phyloP scores from a whole-genome alignment of 2,797 vertebrate species.

The Chrosomus eos region DNA sequence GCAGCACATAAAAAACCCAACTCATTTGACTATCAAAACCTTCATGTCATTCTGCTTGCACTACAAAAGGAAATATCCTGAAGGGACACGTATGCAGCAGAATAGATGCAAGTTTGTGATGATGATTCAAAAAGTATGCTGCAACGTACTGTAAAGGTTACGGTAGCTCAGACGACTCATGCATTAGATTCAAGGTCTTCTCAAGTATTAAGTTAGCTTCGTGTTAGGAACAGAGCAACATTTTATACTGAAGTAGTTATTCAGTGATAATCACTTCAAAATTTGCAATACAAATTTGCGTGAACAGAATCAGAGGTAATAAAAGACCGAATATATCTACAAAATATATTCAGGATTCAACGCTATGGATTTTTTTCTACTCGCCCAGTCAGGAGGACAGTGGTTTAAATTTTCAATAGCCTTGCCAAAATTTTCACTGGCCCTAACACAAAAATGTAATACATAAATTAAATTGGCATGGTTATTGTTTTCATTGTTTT shows the following conservation, averaged over 20 bases:
- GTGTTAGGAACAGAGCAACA: not conserved
- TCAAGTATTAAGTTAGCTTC: not conserved
- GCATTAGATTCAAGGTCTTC: not conserved
- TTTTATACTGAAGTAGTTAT: not conserved
- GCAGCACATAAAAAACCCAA: conserved; percentile 14
- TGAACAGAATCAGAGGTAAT: not conserved
- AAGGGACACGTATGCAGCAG: conserved; percentile 24
- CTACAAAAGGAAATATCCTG: not conserved
- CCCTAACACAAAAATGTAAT: no score
- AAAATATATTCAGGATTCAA: not conserved
- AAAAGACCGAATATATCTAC: no score
- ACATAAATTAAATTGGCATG: no score
- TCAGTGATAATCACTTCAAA: not conserved
- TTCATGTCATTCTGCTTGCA: not conserved
- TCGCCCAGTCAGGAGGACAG: not conserved
- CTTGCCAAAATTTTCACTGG: no score
- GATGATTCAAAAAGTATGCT: not conserved
- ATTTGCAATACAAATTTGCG: not conserved
- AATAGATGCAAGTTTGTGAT: conserved; percentile 10
- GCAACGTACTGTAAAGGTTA: not conserved
- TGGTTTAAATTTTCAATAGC: not conserved
- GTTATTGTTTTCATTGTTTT: no score
- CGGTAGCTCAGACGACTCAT: not conserved
- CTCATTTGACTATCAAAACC: conserved; percentile 47
- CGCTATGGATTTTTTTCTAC: not conserved